phyloP scores from a whole-genome alignment of 2,888 invertebrate species.

The Pachymerium ferrugineum region DNA sequence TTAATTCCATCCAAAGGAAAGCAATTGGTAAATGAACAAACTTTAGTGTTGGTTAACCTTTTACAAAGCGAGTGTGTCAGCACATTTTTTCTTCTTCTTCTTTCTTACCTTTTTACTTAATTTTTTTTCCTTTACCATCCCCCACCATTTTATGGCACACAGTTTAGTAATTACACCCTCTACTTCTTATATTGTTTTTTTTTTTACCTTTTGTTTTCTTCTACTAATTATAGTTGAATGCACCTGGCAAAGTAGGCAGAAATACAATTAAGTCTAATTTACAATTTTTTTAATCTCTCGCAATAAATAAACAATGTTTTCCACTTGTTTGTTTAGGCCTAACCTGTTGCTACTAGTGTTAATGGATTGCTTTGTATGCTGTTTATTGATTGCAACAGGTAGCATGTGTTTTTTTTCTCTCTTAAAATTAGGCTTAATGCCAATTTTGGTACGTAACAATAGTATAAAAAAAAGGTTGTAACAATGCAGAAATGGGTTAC shows the following conservation, averaged over 20 bases:
- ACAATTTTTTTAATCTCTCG: not conserved
- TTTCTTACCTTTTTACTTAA: no score
- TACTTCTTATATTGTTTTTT: not conserved
- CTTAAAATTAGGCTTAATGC: no score
- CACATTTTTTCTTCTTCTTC: not conserved
- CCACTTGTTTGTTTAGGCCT: not conserved
- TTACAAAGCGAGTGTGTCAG: slow-evolving; percentile 11
- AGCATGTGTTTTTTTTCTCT: not conserved
- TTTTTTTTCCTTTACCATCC: no score
- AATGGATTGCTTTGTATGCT: slow-evolving; percentile 2
- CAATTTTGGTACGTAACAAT: not conserved
- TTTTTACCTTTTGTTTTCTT: not conserved
- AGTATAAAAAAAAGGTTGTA: not conserved
- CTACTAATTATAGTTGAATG: not conserved
- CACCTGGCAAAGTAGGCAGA: not conserved
- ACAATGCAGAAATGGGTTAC: no score
- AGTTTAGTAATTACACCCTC: slow-evolving; percentile 3
- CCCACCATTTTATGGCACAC: not conserved
- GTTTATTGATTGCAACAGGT: slow-evolving; percentile 21
- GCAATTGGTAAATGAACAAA: slow-evolving; percentile 18
- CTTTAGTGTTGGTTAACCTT: slow-evolving; percentile 21
- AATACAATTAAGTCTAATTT: not conserved
- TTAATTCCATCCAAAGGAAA: not conserved
- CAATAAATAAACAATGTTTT: not conserved
- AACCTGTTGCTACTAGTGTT: slow-evolving; percentile 10